Evolutionary conservation across 2,113 vertebrate genomes (phyloP).

Genomic region (Pseudolaguvia tuberculata): DNA sequence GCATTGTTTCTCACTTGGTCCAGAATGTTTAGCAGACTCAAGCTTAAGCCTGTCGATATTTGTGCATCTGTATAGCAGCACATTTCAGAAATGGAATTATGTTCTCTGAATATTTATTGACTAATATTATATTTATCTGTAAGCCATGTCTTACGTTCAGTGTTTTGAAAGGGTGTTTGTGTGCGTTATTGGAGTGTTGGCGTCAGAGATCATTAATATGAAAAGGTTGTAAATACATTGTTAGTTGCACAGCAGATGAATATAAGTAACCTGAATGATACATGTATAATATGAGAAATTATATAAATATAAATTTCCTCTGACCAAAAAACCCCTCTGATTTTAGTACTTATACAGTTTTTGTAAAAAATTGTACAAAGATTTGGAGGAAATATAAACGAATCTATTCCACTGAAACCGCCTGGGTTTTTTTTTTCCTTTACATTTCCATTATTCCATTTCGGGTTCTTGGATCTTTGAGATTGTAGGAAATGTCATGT

Average conservation of each 20-base stretch:
- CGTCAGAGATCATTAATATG: slow-evolving; percentile 90
- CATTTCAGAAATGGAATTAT: slow-evolving; percentile 99
- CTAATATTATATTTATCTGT: slow-evolving; percentile 99
- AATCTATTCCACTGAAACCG: slow-evolving; percentile 85
- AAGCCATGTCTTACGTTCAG: slow-evolving; percentile 99
- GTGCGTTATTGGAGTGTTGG: slow-evolving; percentile 74
- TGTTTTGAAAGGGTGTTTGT: slow-evolving; percentile 72
- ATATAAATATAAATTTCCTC: slow-evolving; percentile 80
- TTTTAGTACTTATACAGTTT: slow-evolving; percentile 89
- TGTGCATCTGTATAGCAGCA: slow-evolving; percentile 96
- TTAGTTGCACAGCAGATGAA: slow-evolving; percentile 93
- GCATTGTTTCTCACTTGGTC: slow-evolving; percentile 83
- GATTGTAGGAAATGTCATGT: too few relatives aligned
- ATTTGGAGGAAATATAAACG: slow-evolving; percentile 88
- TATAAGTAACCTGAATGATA: too few relatives aligned
- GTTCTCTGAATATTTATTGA: slow-evolving; percentile 99
- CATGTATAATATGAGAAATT: too few relatives aligned
- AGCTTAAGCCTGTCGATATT: slow-evolving; percentile 81
- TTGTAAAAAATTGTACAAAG: slow-evolving; percentile 99
- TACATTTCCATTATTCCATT: too few relatives aligned
- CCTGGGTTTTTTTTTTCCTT: slow-evolving; percentile 45
- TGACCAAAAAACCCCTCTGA: slow-evolving; percentile 96
- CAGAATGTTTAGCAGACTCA: slow-evolving; percentile 88
- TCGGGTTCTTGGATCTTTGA: too few relatives aligned
- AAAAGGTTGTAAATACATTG: slow-evolving; percentile 93